Percentiles rank a stretch among this genome's conserved stretches.
Conservation (phyloP, 2,113 vertebrate genomes). For the Ornithorhynchus anatinus region DNA sequence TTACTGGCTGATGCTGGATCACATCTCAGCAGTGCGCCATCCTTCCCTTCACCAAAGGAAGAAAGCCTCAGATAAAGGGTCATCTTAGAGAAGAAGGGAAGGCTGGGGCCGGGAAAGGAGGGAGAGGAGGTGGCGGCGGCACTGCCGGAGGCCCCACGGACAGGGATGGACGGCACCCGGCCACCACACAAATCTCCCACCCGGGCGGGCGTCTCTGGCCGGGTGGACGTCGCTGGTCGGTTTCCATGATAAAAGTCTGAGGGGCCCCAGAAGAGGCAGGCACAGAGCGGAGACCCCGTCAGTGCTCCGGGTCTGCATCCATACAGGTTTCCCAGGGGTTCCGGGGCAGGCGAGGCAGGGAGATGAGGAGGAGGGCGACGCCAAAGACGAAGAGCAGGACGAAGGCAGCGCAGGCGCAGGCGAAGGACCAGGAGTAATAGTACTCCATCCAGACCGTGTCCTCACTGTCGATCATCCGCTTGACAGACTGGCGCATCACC, state of each 20-base stretch:
- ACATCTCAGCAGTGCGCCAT: not conserved
- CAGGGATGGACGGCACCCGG: too few relatives aligned
- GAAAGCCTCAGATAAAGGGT: not conserved
- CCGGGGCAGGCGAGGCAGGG: conserved; percentile 93
- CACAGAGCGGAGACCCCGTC: not conserved
- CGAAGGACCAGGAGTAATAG: conserved; percentile 92
- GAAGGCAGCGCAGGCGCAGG: conserved; percentile 86
- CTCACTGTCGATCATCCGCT: conserved; percentile 93
- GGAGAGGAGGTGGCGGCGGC: not conserved
- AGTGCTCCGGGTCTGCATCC: conserved; percentile 89
- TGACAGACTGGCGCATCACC: conserved; percentile 95
- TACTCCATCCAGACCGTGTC: conserved; percentile 90
- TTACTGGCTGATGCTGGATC: not conserved
- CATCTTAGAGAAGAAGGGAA: not conserved
- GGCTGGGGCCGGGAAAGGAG: not conserved
- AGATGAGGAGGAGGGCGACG: conserved; percentile 84
- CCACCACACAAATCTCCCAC: too few relatives aligned
- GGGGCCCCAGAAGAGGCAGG: not conserved
- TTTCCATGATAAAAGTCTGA: too few relatives aligned
- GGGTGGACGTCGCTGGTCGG: too few relatives aligned
- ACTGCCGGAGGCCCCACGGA: not conserved
- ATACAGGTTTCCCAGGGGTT: conserved; percentile 98
- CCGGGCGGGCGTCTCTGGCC: too few relatives aligned
- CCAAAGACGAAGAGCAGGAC: conserved; percentile 88
- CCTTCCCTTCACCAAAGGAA: not conserved